Base-by-base conservation (phyloP, 2,797 vertebrate genomes). In the Champsocephalus gunnari region DNA sequence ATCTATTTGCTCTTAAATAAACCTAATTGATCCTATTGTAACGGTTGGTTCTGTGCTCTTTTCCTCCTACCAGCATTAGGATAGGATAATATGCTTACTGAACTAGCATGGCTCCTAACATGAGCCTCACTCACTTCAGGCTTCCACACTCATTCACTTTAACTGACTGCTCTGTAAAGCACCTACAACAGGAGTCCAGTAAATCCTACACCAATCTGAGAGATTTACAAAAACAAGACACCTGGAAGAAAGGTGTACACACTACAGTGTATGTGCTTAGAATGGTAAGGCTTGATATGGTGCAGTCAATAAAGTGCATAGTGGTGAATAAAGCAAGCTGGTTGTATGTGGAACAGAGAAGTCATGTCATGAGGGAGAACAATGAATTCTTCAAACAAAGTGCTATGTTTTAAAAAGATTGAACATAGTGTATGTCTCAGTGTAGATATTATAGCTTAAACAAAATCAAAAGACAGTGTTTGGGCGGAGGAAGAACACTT, bases 131-230 rank as follows among this genome's bases (percentile, higher is more conserved):
- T 73, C 48, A 12, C 21, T n/a, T 65, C 78, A 73, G 62, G 43
- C 28, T 75, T 69, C 44, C 9, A 21, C 64, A 54, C 61, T 71
- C 62, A 65, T 73, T 84, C 54, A 72, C 81, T 81, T 87, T 85
- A 70, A 80, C 71, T 62, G 71, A 81, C 71, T 80, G 49, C 49
- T 71, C 57, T 75, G 73, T 79, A 75, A 71, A 74, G 57, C 74
- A 57, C 48, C 47, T 45, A 43, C 58, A 74, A 70, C 57, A 68
- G 65, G 65, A 71, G 70, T 75, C 74, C 61, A 68, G 44, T 83
- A 84, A 87, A 88, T 84, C 77, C 70, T 76, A 24, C 51, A 50
- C 57, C 79, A 72, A 84, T 69, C 66, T 64, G 79, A 45, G 76
- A 78, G 59, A 75, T 84, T 81, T 69, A 73, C 66, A 79, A 66